A percentile compares a stretch with the other conserved stretches of the same genome.
phyloP scores from a whole-genome alignment of 2,113 vertebrate species.

The Oceanites oceanicus region DNA sequence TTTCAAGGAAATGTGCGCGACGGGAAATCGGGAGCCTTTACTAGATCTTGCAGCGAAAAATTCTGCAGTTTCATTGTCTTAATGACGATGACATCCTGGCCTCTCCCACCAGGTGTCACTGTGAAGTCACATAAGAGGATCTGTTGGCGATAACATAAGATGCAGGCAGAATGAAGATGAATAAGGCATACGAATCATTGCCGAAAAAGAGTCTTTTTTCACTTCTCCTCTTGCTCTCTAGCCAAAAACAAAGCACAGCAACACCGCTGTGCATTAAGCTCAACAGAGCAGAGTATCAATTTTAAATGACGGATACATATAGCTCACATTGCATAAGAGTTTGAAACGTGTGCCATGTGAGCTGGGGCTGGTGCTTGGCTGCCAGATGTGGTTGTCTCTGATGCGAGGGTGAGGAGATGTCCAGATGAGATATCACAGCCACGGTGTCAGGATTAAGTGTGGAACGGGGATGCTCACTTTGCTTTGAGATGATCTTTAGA shows the following conservation, averaged over 20 bases:
- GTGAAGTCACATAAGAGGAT: conserved; percentile 2
- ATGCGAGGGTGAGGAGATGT: not conserved
- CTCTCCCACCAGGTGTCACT: conserved; percentile 52
- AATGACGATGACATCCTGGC: not conserved
- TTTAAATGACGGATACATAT: not conserved
- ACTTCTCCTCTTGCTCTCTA: not conserved
- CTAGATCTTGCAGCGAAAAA: not conserved
- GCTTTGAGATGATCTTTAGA: not conserved
- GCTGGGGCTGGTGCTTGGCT: not conserved
- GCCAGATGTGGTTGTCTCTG: not conserved
- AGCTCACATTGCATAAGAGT: not conserved
- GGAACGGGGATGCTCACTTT: not conserved
- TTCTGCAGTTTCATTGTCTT: not conserved
- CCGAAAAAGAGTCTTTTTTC: not conserved
- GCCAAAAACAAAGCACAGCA: not conserved
- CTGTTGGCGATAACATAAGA: not conserved
- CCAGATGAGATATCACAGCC: not conserved
- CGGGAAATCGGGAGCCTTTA: not conserved
- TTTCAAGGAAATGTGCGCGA: not conserved
- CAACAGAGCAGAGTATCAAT: not conserved
- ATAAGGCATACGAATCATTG: not conserved
- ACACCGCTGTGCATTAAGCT: not conserved
- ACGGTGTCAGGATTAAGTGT: not conserved
- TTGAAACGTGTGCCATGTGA: not conserved
- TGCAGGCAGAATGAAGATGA: not conserved